Percentiles rank a stretch among this genome's conserved stretches.
Conservation (phyloP, 1,140 invertebrate genomes). For the Drosophila grimshawi region DNA sequence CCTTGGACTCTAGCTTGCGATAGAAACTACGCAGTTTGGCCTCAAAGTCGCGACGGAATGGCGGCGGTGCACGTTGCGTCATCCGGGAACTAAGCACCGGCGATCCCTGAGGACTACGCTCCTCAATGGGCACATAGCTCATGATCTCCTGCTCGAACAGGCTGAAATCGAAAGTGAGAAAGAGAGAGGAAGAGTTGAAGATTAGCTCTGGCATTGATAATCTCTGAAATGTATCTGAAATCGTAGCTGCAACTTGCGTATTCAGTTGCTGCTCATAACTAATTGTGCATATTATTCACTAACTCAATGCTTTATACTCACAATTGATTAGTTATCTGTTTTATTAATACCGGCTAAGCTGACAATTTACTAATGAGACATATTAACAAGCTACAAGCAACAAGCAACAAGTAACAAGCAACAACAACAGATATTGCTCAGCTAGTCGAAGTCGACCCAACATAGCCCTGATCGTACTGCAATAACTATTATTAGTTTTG, state of each 20-base stretch:
- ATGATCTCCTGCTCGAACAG: conserved; percentile 99
- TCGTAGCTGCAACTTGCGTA: not conserved
- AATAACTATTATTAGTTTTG: not conserved
- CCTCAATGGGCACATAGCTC: conserved; percentile 95
- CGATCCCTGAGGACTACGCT: conserved; percentile 85
- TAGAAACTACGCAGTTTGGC: conserved; percentile 98
- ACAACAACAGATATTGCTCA: not conserved
- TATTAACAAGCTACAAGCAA: conserved; percentile 18
- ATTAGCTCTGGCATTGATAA: not conserved
- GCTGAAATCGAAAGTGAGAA: conserved; percentile 85
- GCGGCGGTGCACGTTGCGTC: conserved; percentile 93
- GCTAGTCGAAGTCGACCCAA: too few species aligned
- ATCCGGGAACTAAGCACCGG: conserved; percentile 87
- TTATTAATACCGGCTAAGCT: conserved; percentile 46
- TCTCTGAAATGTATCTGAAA: not conserved
- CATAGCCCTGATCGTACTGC: not conserved
- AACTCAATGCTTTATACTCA: conserved; percentile 6
- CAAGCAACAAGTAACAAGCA: not conserved
- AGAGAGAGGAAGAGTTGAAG: not conserved
- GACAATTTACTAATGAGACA: conserved; percentile 51
- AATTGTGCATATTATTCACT: conserved; percentile 10
- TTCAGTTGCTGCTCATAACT: too few species aligned
- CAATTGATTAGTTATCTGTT: conserved; percentile 44
- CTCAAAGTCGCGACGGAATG: conserved; percentile 96
- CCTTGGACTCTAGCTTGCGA: conserved; percentile 97